These are phyloP conservation scores for Vipera ursinii DNA, from an alignment of 2,797 vertebrate genomes.

Conservation along the genomic window DNA sequence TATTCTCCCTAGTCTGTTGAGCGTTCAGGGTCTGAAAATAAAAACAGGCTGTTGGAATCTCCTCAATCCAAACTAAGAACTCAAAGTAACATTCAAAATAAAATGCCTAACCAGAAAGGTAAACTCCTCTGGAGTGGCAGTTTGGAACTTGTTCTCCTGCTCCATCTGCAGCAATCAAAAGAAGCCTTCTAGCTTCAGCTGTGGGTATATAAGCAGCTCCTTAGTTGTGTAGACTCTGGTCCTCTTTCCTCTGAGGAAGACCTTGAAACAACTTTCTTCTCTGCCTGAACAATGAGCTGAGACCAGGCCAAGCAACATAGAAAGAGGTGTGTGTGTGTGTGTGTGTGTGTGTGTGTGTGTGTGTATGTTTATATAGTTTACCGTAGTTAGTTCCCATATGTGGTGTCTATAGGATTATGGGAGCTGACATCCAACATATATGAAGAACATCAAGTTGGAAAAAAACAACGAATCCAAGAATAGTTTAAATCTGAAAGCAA, in stretches of 20 bases:
- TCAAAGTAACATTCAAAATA: not conserved
- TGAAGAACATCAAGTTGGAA: not conserved
- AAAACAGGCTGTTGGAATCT: not conserved
- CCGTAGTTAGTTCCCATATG: not conserved
- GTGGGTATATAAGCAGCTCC: not conserved
- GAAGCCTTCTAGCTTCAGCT: not conserved
- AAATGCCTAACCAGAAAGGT: not conserved
- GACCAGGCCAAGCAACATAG: not conserved
- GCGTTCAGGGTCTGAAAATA: not conserved
- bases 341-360: too few species aligned
- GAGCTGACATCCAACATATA: not conserved
- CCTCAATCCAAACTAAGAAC: not conserved
- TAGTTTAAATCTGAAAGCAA: not conserved
- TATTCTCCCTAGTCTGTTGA: not conserved
- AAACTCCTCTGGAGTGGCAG: not conserved
- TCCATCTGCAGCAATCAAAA: not conserved
- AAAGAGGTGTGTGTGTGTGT: too few species aligned
- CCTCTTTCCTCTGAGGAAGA: not conserved
- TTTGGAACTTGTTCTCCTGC: not conserved
- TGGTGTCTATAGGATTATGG: not conserved
- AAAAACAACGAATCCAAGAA: not conserved
- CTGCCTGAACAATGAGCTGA: not conserved
- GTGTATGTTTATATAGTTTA: too few species aligned
- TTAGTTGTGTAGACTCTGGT: not conserved
- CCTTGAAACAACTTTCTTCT: not conserved